These are phyloP conservation scores for Drosophila setifemur DNA, from an alignment of 1,140 invertebrate genomes.

Conservation along the genomic window DNA sequence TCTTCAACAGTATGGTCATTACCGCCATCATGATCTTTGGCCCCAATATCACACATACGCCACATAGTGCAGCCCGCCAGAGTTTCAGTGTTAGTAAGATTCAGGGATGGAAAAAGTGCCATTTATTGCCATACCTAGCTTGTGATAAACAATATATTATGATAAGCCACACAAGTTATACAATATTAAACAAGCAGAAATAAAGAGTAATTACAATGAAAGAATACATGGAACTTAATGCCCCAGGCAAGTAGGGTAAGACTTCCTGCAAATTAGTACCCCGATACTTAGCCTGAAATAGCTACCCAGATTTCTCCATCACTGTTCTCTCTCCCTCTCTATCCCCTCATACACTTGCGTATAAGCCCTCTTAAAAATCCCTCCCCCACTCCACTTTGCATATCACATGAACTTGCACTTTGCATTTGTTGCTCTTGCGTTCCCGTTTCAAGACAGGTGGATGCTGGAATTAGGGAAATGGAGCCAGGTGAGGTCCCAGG, in stretches of 20 bases:
- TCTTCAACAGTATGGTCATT: conserved; percentile 21
- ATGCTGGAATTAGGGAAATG: conserved; percentile 7
- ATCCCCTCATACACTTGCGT: not conserved
- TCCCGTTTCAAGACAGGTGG: conserved; percentile 48
- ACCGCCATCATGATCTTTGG: conserved; percentile 16
- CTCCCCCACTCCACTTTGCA: conserved; percentile 62
- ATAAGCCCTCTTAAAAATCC: conserved; percentile 16
- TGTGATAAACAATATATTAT: no score
- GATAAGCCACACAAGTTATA: no score
- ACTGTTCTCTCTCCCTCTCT: no score
- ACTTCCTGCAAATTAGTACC: no score
- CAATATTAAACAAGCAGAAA: no score
- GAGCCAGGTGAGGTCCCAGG: not conserved
- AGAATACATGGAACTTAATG: no score
- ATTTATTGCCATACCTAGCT: no score
- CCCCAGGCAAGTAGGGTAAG: no score
- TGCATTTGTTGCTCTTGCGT: conserved; percentile 43
- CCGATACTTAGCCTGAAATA: no score
- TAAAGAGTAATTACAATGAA: no score
- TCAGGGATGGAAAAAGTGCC: no score
- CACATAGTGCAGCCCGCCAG: conserved; percentile 17
- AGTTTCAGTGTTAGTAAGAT: no score
- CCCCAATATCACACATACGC: conserved; percentile 50
- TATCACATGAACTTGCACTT: conserved; percentile 78
- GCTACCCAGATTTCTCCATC: not conserved